Percentiles rank a stretch among this genome's conserved stretches.
phyloP scores from a whole-genome alignment of 2,113 vertebrate species.

The Alaudala cheleensis region DNA sequence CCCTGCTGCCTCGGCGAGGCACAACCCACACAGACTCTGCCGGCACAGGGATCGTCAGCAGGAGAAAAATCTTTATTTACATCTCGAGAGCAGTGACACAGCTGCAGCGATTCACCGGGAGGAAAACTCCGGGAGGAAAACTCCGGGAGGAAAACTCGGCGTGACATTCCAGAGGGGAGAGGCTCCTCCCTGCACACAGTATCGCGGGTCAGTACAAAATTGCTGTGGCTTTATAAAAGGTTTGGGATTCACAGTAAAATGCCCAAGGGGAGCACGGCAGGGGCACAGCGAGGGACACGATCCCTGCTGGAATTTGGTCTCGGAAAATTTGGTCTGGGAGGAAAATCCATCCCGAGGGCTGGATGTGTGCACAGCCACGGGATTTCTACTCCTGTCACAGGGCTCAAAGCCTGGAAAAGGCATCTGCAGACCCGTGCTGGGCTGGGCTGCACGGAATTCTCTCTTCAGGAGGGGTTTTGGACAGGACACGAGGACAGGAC shows the following conservation, averaged over 20 bases:
- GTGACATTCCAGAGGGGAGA: neutral
- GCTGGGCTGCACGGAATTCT: neutral
- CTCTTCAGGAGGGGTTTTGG: neutral
- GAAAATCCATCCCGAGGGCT: neutral
- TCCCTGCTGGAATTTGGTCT: constrained; percentile 30
- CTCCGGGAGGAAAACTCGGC: neutral
- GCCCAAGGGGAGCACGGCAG: neutral
- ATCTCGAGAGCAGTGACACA: neutral
- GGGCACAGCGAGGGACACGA: neutral
- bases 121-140: neutral
- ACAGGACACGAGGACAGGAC: neutral
- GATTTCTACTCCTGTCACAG: fast-evolving
- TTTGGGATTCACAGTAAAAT: constrained; percentile 33
- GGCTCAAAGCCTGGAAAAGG: neutral
- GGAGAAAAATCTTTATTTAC: constrained; percentile 60
- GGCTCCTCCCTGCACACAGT: neutral
- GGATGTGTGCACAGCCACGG: fast-evolving
- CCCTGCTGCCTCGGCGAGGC: neutral
- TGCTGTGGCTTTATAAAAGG: constrained; percentile 11
- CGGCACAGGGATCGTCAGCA: neutral
- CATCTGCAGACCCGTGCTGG: neutral
- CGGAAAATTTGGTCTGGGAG: neutral
- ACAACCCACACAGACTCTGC: neutral
- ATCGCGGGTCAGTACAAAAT: constrained; percentile 16
- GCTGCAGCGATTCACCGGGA: neutral